A percentile compares a stretch with the other conserved stretches of the same genome.
Evolutionary conservation across 2,797 vertebrate genomes (phyloP).

Genomic region (Semotilus atromaculatus): DNA sequence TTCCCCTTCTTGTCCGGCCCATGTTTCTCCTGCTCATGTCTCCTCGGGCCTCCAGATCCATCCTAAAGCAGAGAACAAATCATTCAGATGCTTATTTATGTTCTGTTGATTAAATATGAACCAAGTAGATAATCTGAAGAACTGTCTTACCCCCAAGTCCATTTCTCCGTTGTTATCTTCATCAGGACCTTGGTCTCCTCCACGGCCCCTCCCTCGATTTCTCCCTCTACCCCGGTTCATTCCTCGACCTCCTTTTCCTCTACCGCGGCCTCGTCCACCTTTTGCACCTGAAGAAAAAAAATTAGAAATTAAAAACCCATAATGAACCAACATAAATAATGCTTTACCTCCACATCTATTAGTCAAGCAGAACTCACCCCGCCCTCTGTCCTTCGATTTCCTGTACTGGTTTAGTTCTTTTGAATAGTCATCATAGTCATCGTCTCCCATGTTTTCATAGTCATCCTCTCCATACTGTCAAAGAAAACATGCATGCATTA

Average conservation of each 20-base stretch:
- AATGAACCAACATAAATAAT: not conserved
- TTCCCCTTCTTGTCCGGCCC: conserved; percentile 95
- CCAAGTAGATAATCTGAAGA: not conserved
- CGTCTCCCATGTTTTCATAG: conserved; percentile 86
- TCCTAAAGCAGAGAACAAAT: conserved; percentile 68
- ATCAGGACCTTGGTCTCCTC: conserved; percentile 82
- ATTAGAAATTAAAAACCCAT: not conserved
- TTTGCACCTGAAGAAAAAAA: conserved; percentile 68
- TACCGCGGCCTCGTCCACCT: conserved; percentile 74
- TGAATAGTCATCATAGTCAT: conserved; percentile 90
- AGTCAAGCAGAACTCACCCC: conserved; percentile 69
- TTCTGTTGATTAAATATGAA: not conserved
- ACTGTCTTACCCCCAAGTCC: conserved; percentile 84
- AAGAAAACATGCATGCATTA: conserved; percentile 24
- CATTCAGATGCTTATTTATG: conserved; percentile 47
- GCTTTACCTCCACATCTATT: not conserved
- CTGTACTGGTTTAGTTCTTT: conserved; percentile 91
- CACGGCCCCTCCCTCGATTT: conserved; percentile 74
- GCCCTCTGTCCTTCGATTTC: conserved; percentile 87
- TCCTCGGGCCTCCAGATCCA: conserved; percentile 77
- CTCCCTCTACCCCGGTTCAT: conserved; percentile 78
- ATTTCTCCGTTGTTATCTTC: conserved; percentile 91
- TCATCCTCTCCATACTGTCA: conserved; percentile 81
- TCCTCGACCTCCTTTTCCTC: conserved; percentile 71
- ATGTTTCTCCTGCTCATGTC: conserved; percentile 88